Percentiles rank a stretch among this genome's conserved stretches.
Conservation (phyloP, 2,888 invertebrate genomes). For the Mimumesa dahlbomi region DNA sequence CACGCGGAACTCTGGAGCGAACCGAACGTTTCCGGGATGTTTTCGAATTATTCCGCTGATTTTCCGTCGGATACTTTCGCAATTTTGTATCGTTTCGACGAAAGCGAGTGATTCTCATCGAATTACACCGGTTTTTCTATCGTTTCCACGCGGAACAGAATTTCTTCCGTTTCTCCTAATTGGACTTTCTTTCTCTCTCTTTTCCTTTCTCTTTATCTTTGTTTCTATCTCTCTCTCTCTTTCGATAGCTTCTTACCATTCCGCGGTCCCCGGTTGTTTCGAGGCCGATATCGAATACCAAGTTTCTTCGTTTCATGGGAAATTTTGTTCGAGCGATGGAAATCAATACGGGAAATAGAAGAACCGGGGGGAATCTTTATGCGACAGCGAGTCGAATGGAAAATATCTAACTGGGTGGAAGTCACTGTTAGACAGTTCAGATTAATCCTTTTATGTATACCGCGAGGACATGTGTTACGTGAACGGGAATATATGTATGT, state of each 20-base stretch:
- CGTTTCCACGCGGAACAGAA: not conserved
- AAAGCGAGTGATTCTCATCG: not conserved
- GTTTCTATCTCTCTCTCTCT: not conserved
- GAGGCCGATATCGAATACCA: not conserved
- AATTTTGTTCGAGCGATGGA: too few species aligned
- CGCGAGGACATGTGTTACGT: too few species aligned
- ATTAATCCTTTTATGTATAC: too few species aligned
- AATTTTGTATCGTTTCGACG: not conserved
- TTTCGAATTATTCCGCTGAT: not conserved
- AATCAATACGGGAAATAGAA: too few species aligned
- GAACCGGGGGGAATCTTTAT: too few species aligned
- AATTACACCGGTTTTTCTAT: not conserved
- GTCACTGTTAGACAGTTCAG: too few species aligned
- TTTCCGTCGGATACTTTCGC: not conserved
- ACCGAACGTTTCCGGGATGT: not conserved
- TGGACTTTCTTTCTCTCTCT: not conserved
- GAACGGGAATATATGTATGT: too few species aligned
- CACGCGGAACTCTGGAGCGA: too few species aligned
- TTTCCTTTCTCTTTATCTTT: not conserved
- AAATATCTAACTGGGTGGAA: too few species aligned
- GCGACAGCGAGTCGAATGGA: too few species aligned
- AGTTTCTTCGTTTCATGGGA: not conserved
- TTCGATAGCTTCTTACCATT: not conserved
- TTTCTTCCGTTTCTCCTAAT: slow-evolving; percentile 11
- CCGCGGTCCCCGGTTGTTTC: not conserved